These are phyloP conservation scores for Steatornis caripensis DNA, from an alignment of 2,113 vertebrate species.

Conservation along the genomic window DNA sequence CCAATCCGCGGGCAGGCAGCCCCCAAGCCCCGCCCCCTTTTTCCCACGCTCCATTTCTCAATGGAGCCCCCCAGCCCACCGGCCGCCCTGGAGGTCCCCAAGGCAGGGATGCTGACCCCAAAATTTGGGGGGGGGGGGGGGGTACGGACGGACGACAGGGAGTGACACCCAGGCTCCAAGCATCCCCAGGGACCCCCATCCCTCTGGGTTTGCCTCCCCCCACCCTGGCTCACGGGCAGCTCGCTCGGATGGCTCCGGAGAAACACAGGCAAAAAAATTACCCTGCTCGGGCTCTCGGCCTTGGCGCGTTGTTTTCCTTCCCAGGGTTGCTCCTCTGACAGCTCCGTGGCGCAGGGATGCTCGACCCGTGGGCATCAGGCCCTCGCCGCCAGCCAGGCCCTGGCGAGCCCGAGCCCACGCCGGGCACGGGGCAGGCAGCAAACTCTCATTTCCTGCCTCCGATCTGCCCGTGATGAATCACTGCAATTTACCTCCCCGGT, in stretches of 20 bases:
- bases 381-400: background rate
- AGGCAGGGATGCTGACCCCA: background rate
- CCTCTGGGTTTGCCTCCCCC: background rate
- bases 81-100: background rate
- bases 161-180: background rate
- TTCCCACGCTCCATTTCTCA: background rate
- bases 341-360: background rate
- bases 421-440: slow-evolving; percentile 19
- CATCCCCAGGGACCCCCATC: background rate
- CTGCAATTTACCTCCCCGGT: slow-evolving; percentile 18
- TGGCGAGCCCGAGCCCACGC: background rate
- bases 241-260: background rate
- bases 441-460: slow-evolving; percentile 34
- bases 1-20: background rate
- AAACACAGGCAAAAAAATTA: background rate
- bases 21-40: background rate
- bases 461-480: slow-evolving; percentile 55
- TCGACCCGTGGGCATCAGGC: background rate
- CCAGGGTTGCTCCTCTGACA: background rate
- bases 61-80: background rate
- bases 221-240: background rate
- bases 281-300: background rate
- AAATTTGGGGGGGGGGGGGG: no score
- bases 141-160: no score
- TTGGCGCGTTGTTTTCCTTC: background rate